Percentiles rank a stretch among this genome's conserved stretches.
Conservation (phyloP, 2,113 vertebrate genomes). For the Actenoides lindsayi region DNA sequence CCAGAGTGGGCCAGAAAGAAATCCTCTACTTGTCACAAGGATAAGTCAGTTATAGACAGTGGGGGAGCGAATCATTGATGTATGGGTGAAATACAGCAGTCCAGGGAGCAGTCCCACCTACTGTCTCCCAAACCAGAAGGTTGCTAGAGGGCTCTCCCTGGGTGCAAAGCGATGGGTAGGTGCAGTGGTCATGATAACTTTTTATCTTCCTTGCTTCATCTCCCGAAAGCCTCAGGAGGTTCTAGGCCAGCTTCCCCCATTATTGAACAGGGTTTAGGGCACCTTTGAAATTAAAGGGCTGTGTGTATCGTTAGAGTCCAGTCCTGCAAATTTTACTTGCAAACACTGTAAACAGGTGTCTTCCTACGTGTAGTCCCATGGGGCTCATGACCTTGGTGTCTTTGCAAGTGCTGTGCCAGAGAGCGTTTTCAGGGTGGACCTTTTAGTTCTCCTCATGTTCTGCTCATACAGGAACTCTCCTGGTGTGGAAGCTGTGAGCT, state of each 20-base stretch:
- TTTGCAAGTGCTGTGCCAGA: background rate
- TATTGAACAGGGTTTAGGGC: background rate
- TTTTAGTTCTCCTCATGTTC: background rate
- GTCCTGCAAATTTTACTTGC: background rate
- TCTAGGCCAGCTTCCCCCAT: background rate
- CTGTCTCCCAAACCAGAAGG: background rate
- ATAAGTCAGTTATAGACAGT: background rate
- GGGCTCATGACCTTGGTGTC: background rate
- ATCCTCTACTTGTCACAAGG: background rate
- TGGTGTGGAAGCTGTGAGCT: background rate
- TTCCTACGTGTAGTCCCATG: background rate
- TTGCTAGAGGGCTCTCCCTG: background rate
- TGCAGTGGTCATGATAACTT: background rate
- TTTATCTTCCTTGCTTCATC: background rate
- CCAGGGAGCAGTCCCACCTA: background rate
- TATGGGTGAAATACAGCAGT: background rate
- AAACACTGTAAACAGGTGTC: background rate
- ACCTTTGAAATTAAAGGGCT: background rate
- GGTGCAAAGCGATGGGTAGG: background rate
- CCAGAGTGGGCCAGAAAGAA: background rate
- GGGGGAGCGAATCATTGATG: accelerated
- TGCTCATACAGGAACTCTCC: background rate
- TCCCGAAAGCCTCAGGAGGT: background rate
- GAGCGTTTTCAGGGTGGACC: background rate
- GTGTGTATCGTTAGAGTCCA: accelerated